phyloP scores from a whole-genome alignment of 2,888 invertebrate genomes.

The Drosophila mercatorum region DNA sequence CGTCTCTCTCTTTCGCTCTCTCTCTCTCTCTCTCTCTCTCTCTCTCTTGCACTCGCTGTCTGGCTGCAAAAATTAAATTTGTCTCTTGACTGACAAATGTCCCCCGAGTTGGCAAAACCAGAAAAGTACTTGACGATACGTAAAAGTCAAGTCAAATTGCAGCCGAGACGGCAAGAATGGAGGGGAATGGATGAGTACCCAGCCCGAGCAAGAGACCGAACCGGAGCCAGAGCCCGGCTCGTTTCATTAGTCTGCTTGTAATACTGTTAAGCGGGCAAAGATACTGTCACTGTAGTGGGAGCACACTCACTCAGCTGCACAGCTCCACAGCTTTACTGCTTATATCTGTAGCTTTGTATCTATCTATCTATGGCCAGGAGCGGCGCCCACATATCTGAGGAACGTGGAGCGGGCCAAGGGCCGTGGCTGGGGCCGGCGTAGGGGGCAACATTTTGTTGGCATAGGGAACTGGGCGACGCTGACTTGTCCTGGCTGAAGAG shows the following conservation, averaged over 20 bases:
- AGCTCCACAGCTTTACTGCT: slow-evolving; percentile 27
- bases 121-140: slow-evolving; percentile 83
- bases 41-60: not conserved
- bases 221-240: slow-evolving; percentile 19
- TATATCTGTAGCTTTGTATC: slow-evolving; percentile 68
- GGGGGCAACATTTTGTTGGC: slow-evolving; percentile 18
- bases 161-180: slow-evolving; percentile 25
- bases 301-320: slow-evolving; percentile 46
- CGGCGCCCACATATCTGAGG: slow-evolving; percentile 25
- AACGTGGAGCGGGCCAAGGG: not conserved
- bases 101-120: slow-evolving; percentile 82
- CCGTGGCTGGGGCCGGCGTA: not conserved
- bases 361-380: slow-evolving; percentile 69
- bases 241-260: slow-evolving; percentile 81
- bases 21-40: not conserved
- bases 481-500: slow-evolving; percentile 69
- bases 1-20: too few relatives aligned
- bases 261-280: slow-evolving; percentile 80
- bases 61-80: slow-evolving; percentile 79
- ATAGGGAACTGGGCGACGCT: slow-evolving; percentile 28
- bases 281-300: slow-evolving; percentile 79
- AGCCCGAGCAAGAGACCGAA: not conserved
- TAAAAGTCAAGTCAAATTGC: slow-evolving; percentile 82
- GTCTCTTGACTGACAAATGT: slow-evolving; percentile 84
- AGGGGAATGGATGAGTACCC: slow-evolving; percentile 8